These are phyloP conservation scores for Drosophila punjabiensis DNA, from an alignment of 1,140 invertebrate species.

Conservation along the genomic window DNA sequence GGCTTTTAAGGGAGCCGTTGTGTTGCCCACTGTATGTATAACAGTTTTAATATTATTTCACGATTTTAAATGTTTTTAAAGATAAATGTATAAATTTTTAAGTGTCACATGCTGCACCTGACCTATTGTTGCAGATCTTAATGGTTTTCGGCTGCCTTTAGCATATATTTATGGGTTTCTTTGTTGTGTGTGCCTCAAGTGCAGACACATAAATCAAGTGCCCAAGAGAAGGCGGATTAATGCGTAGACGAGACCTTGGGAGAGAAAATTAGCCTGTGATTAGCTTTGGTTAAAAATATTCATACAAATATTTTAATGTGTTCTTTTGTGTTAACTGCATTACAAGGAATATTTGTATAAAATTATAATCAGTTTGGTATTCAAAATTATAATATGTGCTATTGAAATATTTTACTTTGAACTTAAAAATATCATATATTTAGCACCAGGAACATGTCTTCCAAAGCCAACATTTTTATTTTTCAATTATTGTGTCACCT, in stretches of 20 bases:
- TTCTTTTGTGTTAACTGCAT: conserved; percentile 12
- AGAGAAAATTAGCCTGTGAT: conserved; percentile 8
- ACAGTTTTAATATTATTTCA: not conserved
- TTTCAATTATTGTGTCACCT: not conserved
- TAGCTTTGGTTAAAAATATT: conserved; percentile 6
- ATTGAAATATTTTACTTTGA: too few relatives aligned
- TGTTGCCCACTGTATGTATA: not conserved
- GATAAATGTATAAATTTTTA: not conserved
- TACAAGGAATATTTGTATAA: not conserved
- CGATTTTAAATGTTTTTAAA: not conserved
- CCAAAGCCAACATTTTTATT: not conserved
- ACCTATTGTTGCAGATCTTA: conserved; percentile 14
- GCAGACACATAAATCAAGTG: conserved; percentile 39
- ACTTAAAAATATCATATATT: too few relatives aligned
- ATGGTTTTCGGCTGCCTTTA: not conserved
- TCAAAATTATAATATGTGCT: too few relatives aligned
- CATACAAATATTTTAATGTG: not conserved
- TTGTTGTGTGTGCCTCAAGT: not conserved
- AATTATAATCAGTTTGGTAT: too few relatives aligned
- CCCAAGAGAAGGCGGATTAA: conserved; percentile 11
- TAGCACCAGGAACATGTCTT: too few relatives aligned
- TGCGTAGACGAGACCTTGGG: conserved; percentile 21
- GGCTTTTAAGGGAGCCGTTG: not conserved
- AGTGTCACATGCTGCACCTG: conserved; percentile 19
- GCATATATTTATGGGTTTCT: not conserved